Conservation (phyloP, 1,140 invertebrate species). For the Trachymyrmex septentrionalis region DNA sequence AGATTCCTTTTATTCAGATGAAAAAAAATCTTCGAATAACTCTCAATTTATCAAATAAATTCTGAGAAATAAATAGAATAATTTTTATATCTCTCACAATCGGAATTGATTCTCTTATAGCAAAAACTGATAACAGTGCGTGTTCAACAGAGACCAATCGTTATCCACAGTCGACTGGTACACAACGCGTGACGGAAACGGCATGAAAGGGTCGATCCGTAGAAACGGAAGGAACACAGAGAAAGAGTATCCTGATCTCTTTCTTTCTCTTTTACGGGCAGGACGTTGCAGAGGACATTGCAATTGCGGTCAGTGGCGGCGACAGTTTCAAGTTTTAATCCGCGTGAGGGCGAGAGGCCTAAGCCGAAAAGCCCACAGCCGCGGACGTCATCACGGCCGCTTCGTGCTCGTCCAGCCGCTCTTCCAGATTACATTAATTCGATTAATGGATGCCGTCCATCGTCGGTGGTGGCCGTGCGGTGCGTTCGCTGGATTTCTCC, state of each 20-base stretch:
- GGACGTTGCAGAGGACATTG: conserved; percentile 26
- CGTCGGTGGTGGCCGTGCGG: conserved; percentile 67
- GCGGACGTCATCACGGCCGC: conserved; percentile 72
- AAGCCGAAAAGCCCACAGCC: conserved; percentile 72
- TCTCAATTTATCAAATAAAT: conserved; percentile 8
- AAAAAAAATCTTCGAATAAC: background rate
- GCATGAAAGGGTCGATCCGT: conserved; percentile 51
- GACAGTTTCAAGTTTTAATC: conserved; percentile 72
- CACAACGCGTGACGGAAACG: conserved; percentile 55
- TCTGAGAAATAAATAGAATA: background rate
- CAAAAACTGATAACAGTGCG: background rate
- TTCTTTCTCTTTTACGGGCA: background rate
- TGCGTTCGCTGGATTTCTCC: conserved; percentile 29
- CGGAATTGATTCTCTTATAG: background rate
- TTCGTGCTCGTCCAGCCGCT: conserved; percentile 67
- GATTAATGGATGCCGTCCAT: conserved; percentile 75
- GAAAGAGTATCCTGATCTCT: conserved; percentile 30
- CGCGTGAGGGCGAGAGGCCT: conserved; percentile 62
- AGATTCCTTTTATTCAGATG: background rate
- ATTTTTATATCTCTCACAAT: background rate
- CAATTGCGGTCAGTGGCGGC: conserved; percentile 52
- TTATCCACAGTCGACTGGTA: background rate
- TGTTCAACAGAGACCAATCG: background rate
- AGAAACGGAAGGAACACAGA: conserved; percentile 48
- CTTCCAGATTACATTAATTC: conserved; percentile 76